These are phyloP conservation scores for Tapirus indicus DNA, from an alignment of 2,797 vertebrate species.

Conservation along the genomic window DNA sequence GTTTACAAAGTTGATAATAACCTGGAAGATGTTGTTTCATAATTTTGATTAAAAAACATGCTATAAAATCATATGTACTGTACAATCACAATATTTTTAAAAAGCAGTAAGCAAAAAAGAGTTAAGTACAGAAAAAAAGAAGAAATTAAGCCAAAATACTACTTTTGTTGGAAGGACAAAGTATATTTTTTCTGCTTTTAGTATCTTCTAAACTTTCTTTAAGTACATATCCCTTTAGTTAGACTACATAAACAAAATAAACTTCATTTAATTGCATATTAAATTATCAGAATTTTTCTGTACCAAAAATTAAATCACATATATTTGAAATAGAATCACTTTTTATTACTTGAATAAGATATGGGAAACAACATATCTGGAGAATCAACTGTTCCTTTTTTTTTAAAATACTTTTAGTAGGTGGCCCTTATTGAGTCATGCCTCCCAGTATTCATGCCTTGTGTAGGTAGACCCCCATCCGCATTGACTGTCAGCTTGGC, in stretches of 20 bases:
- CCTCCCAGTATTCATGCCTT: background rate
- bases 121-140: background rate
- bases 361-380: background rate
- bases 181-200: background rate
- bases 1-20: background rate
- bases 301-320: background rate
- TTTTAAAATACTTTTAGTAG: background rate
- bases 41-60: background rate
- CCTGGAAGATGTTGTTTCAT: background rate
- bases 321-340: background rate
- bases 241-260: background rate
- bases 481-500: rapidly evolving
- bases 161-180: background rate
- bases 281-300: background rate
- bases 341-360: background rate
- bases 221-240: background rate
- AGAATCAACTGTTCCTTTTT: background rate
- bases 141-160: background rate
- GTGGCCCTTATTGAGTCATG: background rate
- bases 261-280: background rate
- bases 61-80: background rate
- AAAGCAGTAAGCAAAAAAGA: background rate
- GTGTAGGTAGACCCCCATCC: background rate
- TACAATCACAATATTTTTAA: background rate
- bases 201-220: background rate